Evolutionary conservation across 2,113 vertebrate genomes (phyloP).

Genomic region (Nycticryphes semicollaris): DNA sequence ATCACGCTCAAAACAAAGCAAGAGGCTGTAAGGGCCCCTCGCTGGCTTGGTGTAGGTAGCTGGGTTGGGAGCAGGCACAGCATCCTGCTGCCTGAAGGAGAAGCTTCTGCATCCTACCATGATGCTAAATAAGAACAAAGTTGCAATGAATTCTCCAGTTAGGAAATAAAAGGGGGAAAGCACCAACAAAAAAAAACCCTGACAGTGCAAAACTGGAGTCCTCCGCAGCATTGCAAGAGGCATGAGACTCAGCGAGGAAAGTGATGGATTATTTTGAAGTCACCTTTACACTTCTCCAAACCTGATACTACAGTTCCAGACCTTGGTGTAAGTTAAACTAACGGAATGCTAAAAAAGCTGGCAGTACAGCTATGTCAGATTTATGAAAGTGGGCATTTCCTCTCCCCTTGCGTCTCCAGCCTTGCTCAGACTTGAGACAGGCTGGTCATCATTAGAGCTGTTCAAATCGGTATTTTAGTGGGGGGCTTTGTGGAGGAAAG

Average conservation of each 20-base stretch:
- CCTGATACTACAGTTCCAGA: not conserved
- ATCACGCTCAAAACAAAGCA: not conserved
- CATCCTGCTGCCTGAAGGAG: not conserved
- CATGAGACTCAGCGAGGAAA: not conserved
- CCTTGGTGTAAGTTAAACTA: not conserved
- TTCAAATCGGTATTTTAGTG: not conserved
- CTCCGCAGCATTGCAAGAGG: not conserved
- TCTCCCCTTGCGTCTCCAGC: not conserved
- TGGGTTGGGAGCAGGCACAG: not conserved
- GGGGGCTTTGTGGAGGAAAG: not conserved
- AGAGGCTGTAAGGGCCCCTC: not conserved
- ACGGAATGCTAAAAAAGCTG: not conserved
- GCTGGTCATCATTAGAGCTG: not conserved
- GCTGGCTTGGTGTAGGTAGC: fast-evolving
- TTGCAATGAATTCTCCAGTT: not conserved
- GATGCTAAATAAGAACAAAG: not conserved
- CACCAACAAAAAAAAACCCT: not conserved
- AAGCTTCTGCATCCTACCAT: not conserved
- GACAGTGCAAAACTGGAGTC: not conserved
- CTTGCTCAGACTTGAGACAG: not conserved
- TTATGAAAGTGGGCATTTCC: not conserved
- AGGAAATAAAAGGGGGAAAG: not conserved
- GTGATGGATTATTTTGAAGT: not conserved
- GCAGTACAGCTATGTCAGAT: not conserved
- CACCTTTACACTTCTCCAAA: not conserved